Evolutionary conservation across 2,888 invertebrate species (phyloP), one percentile per base, ranked within the genome.

Genomic region (Nomada ruficornis): DNA sequence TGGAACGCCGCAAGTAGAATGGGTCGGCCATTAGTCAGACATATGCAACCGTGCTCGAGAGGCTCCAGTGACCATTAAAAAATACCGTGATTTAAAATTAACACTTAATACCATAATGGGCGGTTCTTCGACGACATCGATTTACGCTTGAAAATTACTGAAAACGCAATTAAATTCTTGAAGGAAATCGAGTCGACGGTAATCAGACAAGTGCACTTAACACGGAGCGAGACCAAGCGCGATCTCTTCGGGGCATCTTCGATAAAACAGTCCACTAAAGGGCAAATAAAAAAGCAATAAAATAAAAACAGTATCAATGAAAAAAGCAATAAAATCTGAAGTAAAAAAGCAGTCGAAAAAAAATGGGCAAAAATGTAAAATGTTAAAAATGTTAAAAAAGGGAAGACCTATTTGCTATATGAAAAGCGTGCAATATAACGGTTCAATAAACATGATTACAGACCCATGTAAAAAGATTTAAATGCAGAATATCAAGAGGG

Each of bases 161-260:
- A 7, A 26, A n/a, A 36, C 52, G 62, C 60, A 60, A 54, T 75
- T 69, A 62, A 69, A 11, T 76, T 69, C 23, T 54, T 18, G n/a
- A 55, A 76, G 63, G 55, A 15, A 62, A 63, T 47, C 47, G 68
- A 69, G 29, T 29, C 68, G 0, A 42, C 55, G 55, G 42, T 62
- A 63, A 55, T 69, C 75, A 13, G 62, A 52, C 54, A 20, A 36
- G 50, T 65, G 64, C 29, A 52, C 52, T 29, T 50, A 50, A 10
- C 47, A 2, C 36, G 64, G 26, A 18, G 29, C 18, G 18, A 60
- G 29, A 36, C 3, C 60, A 18, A 29, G n/a, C 29, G 18, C 29
- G 18, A 60, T 29, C 36, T 18, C 29, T 60, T 18, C 60, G 47
- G 15, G 18, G 9, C 36, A 18, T 60, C 29, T 26, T 60, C 23